Base-by-base conservation (phyloP, 1,140 invertebrate genomes). In the Choristoneura fumiferana region DNA sequence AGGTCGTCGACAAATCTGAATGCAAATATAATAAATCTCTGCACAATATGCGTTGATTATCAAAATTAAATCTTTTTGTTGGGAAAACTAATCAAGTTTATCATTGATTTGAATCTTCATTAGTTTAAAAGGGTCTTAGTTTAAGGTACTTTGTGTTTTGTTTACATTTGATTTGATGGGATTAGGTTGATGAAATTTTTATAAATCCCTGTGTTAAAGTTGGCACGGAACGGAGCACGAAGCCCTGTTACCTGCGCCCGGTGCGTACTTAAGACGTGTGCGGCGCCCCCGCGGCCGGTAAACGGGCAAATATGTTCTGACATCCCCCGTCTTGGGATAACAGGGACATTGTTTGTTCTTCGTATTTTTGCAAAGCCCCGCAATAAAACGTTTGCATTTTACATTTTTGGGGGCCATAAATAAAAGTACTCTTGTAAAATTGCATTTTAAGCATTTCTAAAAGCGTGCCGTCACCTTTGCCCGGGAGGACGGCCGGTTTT, bases 31-130 rank as follows among this genome's bases (percentile, higher is more conserved):
- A 85, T 81, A 82, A 80, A 83, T 81, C 70, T 76, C 55, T 59
- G 69, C 73, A 82, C 82, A 84, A 83, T 81, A 74, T 79, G 73
- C 69, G 74, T 79, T 83, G 82, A 87, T 86, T 86, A 86, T 86
- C 80, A 83, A 80, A 87, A 86, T 86, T 74, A 84, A 87, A 87
- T 87, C 82, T 84, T 80, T 84, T 85, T 87, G 84, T 85, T 62
- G 57, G 73, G 67, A 69, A 62, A 60, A 75, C 71, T 87, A 87
- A 87, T 87, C 78, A 86, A 86, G 83, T 85, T 87, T 87, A 87
- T 87, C 84, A 76, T 69, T 78, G 71, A 82, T 85, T 82, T 76
- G 72, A 81, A 87, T 87, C 81, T 85, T 65, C 70, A 69, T 79
- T 76, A 58, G 73, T 78, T 82, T 76, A 58, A 78, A 80, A 78